Percentiles rank a stretch among this genome's conserved stretches.
These are phyloP conservation scores for Microdon myrmicae DNA, from an alignment of 2,888 invertebrate species.

Conservation along the genomic window DNA sequence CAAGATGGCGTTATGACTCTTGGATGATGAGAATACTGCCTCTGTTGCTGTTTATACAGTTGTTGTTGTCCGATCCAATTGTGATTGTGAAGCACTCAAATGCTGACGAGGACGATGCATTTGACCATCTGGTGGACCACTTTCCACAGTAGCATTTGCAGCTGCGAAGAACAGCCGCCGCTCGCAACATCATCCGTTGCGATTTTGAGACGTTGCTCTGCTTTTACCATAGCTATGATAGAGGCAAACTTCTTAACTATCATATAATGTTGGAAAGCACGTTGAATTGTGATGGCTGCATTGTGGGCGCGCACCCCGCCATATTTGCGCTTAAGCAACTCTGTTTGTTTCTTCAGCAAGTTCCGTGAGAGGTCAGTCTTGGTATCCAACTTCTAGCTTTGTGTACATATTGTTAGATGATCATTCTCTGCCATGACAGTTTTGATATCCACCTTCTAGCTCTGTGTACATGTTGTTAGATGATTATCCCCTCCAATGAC, in stretches of 20 bases:
- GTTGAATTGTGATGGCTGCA: slow-evolving; percentile 94
- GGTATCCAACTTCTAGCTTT: too few species aligned
- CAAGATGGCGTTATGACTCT: slow-evolving; percentile 69
- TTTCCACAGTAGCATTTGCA: slow-evolving; percentile 58
- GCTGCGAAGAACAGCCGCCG: slow-evolving; percentile 67
- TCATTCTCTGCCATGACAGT: too few species aligned
- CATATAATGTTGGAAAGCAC: slow-evolving; percentile 93
- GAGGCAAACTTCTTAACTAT: slow-evolving; percentile 94
- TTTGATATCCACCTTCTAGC: too few species aligned
- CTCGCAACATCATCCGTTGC: slow-evolving; percentile 72
- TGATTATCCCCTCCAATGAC: too few species aligned
- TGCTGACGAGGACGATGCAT: slow-evolving; percentile 62
- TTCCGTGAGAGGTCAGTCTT: slow-evolving; percentile 96
- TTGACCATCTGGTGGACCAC: slow-evolving; percentile 57
- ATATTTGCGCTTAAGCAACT: slow-evolving; percentile 95
- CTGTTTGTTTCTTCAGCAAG: slow-evolving; percentile 93
- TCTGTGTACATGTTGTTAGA: too few species aligned
- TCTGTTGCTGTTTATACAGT: slow-evolving; percentile 53
- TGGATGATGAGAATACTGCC: slow-evolving; percentile 59
- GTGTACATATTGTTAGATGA: too few species aligned
- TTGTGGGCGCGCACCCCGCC: slow-evolving; percentile 91
- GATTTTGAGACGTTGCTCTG: slow-evolving; percentile 89
- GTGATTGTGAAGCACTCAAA: slow-evolving; percentile 66
- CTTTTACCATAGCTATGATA: slow-evolving; percentile 93
- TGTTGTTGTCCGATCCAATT: slow-evolving; percentile 59